Conservation (phyloP, 2,888 invertebrate species). For the Malacosoma neustria region DNA sequence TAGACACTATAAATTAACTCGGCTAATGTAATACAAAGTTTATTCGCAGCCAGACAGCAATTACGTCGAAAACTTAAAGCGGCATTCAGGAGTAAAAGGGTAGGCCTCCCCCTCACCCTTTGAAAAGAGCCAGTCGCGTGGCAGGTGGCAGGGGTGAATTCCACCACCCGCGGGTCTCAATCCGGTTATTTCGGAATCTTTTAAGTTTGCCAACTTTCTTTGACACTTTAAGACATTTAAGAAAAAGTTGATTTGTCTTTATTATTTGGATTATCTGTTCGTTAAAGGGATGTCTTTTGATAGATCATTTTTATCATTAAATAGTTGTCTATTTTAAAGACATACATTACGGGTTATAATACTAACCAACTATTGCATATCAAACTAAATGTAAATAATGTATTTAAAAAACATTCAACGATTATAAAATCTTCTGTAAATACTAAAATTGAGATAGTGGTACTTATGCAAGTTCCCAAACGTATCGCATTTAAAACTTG, state of each 20-base stretch:
- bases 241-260: slow-evolving; percentile 23
- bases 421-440: too few species aligned
- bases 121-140: slow-evolving; percentile 44
- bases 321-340: too few species aligned
- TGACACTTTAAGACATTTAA: slow-evolving; percentile 26
- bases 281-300: too few species aligned
- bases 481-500: slow-evolving; percentile 41
- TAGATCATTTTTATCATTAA: too few species aligned
- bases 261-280: slow-evolving; percentile 4
- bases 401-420: too few species aligned
- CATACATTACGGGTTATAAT: too few species aligned
- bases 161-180: slow-evolving; percentile 35
- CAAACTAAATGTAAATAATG: too few species aligned
- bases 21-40: slow-evolving; percentile 70
- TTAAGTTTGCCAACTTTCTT: slow-evolving; percentile 41
- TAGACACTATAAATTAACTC: slow-evolving; percentile 67
- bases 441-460: too few species aligned
- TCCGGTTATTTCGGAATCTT: slow-evolving; percentile 57
- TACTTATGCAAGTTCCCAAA: slow-evolving; percentile 38
- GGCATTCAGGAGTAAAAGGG: slow-evolving; percentile 60
- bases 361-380: too few species aligned
- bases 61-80: slow-evolving; percentile 65
- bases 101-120: slow-evolving; percentile 38
- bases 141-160: slow-evolving; percentile 53
- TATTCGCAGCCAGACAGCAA: slow-evolving; percentile 69